Evolutionary conservation across 1,140 invertebrate genomes (phyloP).

Genomic region (Penaeus chinensis): DNA sequence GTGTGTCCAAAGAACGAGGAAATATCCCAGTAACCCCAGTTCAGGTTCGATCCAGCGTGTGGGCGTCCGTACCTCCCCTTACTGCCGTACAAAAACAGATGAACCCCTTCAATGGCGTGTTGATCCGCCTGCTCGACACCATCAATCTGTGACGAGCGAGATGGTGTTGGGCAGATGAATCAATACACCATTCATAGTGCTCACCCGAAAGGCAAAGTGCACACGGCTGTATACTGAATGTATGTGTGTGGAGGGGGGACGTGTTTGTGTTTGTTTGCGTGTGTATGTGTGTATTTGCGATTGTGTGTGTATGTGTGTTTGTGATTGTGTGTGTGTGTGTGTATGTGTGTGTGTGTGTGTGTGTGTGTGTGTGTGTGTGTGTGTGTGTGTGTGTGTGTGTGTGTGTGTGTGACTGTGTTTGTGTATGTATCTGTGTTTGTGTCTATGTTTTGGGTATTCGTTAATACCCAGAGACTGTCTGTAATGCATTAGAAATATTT

Average conservation of each 20-base stretch:
- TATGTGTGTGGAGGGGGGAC: constrained; percentile 32
- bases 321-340: constrained; percentile 30
- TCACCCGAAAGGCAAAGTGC: too few species aligned
- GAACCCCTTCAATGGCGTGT: too few species aligned
- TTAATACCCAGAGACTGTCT: background rate
- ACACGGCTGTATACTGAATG: background rate
- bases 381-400: background rate
- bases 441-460: background rate
- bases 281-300: background rate
- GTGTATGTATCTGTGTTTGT: constrained; percentile 69
- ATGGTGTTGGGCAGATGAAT: too few species aligned
- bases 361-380: constrained; percentile 27
- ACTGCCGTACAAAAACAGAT: too few species aligned
- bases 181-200: too few species aligned
- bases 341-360: background rate
- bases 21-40: too few species aligned
- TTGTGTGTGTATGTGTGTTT: constrained; percentile 7
- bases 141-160: too few species aligned
- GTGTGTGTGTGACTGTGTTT: constrained; percentile 73
- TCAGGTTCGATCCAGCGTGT: too few species aligned
- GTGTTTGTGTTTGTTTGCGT: background rate
- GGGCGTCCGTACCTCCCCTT: too few species aligned
- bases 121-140: too few species aligned
- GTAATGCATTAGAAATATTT: background rate
- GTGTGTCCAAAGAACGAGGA: too few species aligned